phyloP scores from a whole-genome alignment of 2,113 vertebrate genomes.

The Dicaeum eximium region DNA sequence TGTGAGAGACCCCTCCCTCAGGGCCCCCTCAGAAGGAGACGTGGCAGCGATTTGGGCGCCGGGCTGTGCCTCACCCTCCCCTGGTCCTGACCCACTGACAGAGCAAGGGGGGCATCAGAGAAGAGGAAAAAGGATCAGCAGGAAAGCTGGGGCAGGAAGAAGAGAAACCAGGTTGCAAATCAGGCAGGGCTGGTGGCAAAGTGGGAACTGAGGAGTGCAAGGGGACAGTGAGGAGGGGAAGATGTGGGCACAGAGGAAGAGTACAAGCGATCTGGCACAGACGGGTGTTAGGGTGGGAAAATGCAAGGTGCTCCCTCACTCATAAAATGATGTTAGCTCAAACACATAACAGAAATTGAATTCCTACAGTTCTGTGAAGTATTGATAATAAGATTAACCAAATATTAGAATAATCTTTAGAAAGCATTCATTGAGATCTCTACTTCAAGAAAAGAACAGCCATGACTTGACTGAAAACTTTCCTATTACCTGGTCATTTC shows the following conservation, averaged over 20 bases:
- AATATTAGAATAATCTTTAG: not conserved
- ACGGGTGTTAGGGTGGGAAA: not conserved
- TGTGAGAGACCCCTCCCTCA: fast-evolving
- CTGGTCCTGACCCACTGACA: not conserved
- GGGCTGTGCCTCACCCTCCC: not conserved
- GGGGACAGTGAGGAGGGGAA: not conserved
- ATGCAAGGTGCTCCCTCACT: not conserved
- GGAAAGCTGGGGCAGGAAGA: not conserved
- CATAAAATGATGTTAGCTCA: not conserved
- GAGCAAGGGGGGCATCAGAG: not conserved
- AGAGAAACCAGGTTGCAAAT: not conserved
- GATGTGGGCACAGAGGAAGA: not conserved
- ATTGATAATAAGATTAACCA: not conserved
- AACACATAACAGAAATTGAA: not conserved
- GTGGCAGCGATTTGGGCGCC: not conserved
- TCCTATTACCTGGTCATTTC: not conserved
- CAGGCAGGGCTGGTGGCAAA: not conserved
- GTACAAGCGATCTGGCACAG: not conserved
- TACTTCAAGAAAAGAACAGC: not conserved
- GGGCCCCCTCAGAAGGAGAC: not conserved
- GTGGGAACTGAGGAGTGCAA: not conserved
- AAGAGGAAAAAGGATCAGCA: not conserved
- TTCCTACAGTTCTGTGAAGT: not conserved
- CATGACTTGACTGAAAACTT: not conserved
- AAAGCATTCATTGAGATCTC: not conserved